Percentiles rank a stretch among this genome's conserved stretches.
phyloP scores from a whole-genome alignment of 2,113 vertebrate genomes.

The Melanerpes formicivorus region DNA sequence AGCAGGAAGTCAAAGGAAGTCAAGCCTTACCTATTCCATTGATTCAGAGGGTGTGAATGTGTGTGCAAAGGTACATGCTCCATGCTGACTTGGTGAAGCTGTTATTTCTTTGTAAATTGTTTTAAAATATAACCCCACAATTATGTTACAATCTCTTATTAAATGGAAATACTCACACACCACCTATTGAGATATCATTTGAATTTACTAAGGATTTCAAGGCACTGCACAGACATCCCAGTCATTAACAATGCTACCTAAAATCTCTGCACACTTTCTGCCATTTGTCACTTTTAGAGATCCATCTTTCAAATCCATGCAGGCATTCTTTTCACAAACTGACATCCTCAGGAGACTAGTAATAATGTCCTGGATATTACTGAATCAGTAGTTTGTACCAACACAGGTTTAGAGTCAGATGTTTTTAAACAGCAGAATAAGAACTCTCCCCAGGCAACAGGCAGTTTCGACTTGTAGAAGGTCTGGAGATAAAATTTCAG shows the following conservation, averaged over 20 bases:
- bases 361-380: neutral
- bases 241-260: conserved; percentile 2
- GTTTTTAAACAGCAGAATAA: neutral
- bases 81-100: neutral
- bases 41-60: neutral
- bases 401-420: neutral
- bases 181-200: neutral
- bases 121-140: neutral
- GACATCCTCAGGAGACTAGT: neutral
- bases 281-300: conserved; percentile 27
- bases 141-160: neutral
- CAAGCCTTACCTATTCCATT: neutral
- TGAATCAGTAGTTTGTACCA: conserved; percentile 8
- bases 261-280: conserved; percentile 3
- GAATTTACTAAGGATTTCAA: neutral
- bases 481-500: neutral
- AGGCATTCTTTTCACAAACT: neutral
- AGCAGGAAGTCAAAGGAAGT: neutral
- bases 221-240: neutral
- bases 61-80: neutral
- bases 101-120: neutral
- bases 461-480: neutral
- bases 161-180: neutral
- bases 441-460: neutral
- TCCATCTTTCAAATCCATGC: neutral